These are phyloP conservation scores for Nycticorax nycticorax DNA, from an alignment of 2,113 vertebrate species.

Conservation along the genomic window DNA sequence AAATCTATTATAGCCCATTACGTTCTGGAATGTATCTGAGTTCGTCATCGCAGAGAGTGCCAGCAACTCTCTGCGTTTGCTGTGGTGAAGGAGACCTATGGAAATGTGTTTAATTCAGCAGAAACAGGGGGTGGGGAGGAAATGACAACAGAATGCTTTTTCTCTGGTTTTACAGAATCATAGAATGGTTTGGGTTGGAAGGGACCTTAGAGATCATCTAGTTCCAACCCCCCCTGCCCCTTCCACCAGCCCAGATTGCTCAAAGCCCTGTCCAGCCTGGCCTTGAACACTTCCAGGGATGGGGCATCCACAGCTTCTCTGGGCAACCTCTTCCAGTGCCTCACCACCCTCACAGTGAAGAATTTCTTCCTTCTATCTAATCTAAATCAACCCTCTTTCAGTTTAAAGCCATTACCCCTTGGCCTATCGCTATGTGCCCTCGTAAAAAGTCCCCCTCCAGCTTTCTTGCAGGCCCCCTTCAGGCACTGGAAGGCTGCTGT, in stretches of 20 bases:
- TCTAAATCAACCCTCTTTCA: neutral
- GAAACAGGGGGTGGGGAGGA: rapidly evolving
- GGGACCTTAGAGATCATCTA: neutral
- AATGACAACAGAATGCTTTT: neutral
- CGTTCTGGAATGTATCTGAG: neutral
- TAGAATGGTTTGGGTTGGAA: neutral
- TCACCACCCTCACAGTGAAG: neutral
- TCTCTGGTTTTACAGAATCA: neutral
- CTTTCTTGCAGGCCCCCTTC: neutral
- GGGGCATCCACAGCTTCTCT: neutral
- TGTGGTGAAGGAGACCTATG: neutral
- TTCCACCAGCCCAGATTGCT: neutral
- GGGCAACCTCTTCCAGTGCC: neutral
- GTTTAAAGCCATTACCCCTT: neutral
- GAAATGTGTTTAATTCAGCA: neutral
- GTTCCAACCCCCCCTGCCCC: neutral
- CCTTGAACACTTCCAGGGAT: neutral
- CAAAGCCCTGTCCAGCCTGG: neutral
- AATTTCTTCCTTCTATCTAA: neutral
- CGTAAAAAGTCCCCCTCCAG: neutral
- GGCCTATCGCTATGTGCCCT: neutral
- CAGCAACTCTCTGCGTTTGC: neutral
- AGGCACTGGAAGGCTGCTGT: neutral
- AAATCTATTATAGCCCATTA: constrained; percentile 19
- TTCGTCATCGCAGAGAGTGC: neutral